phyloP scores from a whole-genome alignment of 2,888 invertebrate species.

The Liodrosophila aerea region DNA sequence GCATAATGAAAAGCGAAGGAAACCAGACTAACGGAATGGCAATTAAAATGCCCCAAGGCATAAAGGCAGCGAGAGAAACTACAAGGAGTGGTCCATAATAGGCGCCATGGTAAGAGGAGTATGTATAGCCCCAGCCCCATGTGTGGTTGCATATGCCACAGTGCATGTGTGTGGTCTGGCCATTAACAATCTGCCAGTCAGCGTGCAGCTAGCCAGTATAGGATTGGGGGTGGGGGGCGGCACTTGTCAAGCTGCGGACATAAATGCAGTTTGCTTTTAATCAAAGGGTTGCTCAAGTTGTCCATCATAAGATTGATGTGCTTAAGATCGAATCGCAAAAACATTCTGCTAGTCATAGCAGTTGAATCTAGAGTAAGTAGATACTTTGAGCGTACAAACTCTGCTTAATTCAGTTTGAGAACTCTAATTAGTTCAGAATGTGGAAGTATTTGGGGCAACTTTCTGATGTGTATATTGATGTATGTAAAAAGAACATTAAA shows the following conservation, averaged over 20 bases:
- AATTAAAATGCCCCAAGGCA: slow-evolving; percentile 56
- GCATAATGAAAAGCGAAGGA: slow-evolving; percentile 4
- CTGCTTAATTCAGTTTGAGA: no score
- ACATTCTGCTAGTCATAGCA: no score
- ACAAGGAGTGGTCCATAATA: slow-evolving; percentile 37
- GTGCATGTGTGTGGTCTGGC: slow-evolving; percentile 8
- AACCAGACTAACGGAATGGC: slow-evolving; percentile 25
- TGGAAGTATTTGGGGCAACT: not conserved
- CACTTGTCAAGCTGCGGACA: slow-evolving; percentile 13
- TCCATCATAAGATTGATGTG: slow-evolving; percentile 5
- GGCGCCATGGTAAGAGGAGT: slow-evolving; percentile 3
- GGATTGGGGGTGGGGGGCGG: no score
- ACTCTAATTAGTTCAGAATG: no score
- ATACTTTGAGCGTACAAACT: no score
- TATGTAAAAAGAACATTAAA: no score
- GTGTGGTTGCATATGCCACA: not conserved
- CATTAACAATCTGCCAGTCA: slow-evolving; percentile 38
- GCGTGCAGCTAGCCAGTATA: no score
- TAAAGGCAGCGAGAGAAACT: slow-evolving; percentile 40
- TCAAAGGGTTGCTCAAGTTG: slow-evolving; percentile 6
- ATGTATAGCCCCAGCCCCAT: no score
- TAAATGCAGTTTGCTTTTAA: slow-evolving; percentile 3
- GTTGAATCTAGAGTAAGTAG: no score
- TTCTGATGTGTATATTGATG: no score
- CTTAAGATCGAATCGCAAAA: no score